phyloP scores from a whole-genome alignment of 1,140 invertebrate species.

The Leptinotarsa undecemlineata region DNA sequence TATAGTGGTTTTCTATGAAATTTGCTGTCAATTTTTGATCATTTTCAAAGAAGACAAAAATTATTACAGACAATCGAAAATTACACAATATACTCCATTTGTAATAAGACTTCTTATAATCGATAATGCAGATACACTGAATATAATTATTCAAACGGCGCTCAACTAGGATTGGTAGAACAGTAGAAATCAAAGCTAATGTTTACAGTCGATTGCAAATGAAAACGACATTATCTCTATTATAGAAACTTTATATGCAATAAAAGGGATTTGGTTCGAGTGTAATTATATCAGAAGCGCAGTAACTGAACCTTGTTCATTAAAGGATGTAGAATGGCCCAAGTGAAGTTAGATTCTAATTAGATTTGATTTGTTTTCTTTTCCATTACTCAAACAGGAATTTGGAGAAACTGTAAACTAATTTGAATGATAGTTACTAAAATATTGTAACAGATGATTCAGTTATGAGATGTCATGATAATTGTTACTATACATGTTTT shows the following conservation, averaged over 20 bases:
- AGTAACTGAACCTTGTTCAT: background rate
- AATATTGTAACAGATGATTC: too few species aligned
- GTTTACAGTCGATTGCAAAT: conserved; percentile 18
- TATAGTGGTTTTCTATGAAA: too few species aligned
- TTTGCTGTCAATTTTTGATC: too few species aligned
- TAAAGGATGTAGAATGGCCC: background rate
- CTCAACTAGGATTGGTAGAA: background rate
- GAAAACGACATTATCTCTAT: conserved; percentile 26
- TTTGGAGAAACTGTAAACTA: too few species aligned
- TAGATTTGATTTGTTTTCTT: too few species aligned
- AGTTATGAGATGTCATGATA: too few species aligned
- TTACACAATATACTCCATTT: background rate
- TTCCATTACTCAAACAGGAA: too few species aligned
- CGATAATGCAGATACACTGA: background rate
- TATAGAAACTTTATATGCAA: conserved; percentile 31
- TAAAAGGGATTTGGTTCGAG: conserved; percentile 34
- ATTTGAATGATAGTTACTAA: too few species aligned
- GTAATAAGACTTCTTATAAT: background rate
- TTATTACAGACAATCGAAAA: too few species aligned
- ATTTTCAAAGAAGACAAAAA: too few species aligned
- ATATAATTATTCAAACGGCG: background rate
- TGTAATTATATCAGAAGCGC: conserved; percentile 25
- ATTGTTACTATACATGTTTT: too few species aligned
- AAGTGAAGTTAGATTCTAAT: too few species aligned
- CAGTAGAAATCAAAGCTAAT: background rate